Percentiles rank a stretch among this genome's conserved stretches.
Conservation (phyloP, 2,113 vertebrate genomes). For the Ovis canadensis region DNA sequence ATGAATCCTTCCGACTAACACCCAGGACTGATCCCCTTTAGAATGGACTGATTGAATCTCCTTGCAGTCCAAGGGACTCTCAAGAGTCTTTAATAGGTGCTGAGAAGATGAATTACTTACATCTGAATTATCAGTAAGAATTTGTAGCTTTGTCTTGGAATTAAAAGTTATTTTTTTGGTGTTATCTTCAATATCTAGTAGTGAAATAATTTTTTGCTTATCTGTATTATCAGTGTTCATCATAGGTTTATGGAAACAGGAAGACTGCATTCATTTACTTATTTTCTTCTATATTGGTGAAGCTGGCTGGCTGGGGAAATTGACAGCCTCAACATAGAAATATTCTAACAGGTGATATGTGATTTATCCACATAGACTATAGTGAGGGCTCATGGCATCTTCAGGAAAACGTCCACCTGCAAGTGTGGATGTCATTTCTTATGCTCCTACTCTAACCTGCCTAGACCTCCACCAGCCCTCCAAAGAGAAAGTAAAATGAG, state of each 20-base stretch:
- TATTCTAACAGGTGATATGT: neutral
- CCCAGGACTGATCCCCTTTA: too few relatives aligned
- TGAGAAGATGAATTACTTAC: neutral
- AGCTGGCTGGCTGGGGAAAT: neutral
- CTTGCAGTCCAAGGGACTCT: too few relatives aligned
- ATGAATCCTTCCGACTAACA: too few relatives aligned
- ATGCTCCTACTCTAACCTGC: neutral
- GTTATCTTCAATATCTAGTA: neutral
- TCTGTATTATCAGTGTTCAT: neutral
- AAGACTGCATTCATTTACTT: neutral
- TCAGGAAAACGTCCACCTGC: neutral
- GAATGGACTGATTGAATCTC: too few relatives aligned
- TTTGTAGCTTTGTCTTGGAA: neutral
- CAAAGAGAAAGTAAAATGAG: neutral
- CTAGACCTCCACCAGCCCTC: neutral
- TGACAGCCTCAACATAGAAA: neutral
- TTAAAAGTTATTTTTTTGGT: neutral
- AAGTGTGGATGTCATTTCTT: neutral
- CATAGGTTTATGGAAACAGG: neutral
- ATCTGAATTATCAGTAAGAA: neutral
- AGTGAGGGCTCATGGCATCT: neutral
- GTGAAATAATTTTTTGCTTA: neutral
- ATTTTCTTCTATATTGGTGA: neutral
- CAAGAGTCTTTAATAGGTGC: neutral
- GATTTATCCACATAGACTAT: neutral